Evolutionary conservation across 2,797 vertebrate species (phyloP), one percentile per base, ranked within the genome.

Genomic region (Psittacula derbiana): DNA sequence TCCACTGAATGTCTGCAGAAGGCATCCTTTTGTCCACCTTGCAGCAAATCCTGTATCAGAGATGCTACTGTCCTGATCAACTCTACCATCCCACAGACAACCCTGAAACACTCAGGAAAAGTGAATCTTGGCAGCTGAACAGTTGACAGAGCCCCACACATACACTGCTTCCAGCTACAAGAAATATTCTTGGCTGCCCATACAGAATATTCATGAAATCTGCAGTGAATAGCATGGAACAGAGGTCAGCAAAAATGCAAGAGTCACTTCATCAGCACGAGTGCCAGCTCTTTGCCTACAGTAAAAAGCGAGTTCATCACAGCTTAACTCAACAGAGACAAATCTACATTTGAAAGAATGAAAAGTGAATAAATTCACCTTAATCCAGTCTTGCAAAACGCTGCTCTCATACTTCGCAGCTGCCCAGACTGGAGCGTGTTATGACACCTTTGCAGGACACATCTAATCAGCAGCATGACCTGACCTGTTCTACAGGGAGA

Each of bases 401-500:
- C 49, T 50, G 20, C 17, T 58, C 27, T 84, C 36, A 9, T 3
- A 16, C 65, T 10, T 60, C 19, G 8, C 90, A 64, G 65, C 65
- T 69, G 69, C 65, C 76, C 86, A 36, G 76, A 38, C 73, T 20
- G 70, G 13, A 53, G 86, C 52, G 57, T 4, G 5, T 80, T 88
- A 43, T 28, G 80, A 69, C 88, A 92, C 64, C 57, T 91, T 72
- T 40, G 86, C 71, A 90, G 88, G 94, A 58, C 3, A 0, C 2
- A 6, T 90, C 92, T 80, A 38, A 92, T 74, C 83, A 85, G 86
- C 46, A 33, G 80, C 65, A 30, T n/a, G 88, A 85, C 83, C 86
- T 74, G 95, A 50, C 57, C 88, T 92, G 94, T 36, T 62, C 49
- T 78, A 21, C 83, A 69, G 86, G 79, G 87, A 92, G 72, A 90